Evolutionary conservation across 2,888 invertebrate species (phyloP), one percentile per base, ranked within the genome.

Genomic region (Disparrhopalites patrizii): DNA sequence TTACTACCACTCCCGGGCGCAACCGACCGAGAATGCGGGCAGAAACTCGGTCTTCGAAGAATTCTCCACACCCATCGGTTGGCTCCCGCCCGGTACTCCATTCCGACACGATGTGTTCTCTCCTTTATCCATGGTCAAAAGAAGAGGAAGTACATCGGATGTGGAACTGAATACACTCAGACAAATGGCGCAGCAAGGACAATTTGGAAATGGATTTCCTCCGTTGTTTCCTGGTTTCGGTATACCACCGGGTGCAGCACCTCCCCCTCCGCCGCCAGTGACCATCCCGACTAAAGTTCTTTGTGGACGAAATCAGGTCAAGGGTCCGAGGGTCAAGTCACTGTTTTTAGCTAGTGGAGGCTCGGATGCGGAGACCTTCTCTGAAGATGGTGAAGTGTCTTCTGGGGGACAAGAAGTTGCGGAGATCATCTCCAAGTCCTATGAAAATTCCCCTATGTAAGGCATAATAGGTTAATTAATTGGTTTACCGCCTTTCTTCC

Each of bases 371-470:
- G 70, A 72, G 18, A 65, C 66, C 25, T 54, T 67, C 15, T 72
- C 71, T 8, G 74, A 74, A 60, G 74, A 74, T 62, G 74, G 73
- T 13, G 74, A 74, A 62, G 68, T 74, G 31, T 74, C 74, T 1
- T 70, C 70, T 3, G 74, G 74, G 8, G 74, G 74, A 20, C 72
- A 72, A 60, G 74, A 74, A 69, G 74, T 74, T 38, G 68, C 72
- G 13, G 73, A 73, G 56, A 74, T 74, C 31, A 74, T 74, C 43
- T 74, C 73, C n/a, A 68, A 66, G 57, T 71, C 70, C 8, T 74
- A 73, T 62, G 74, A 74, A 67, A 74, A 74, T 52, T 73, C 74
- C 54, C 74, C 74, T 51, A 61, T 74, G 74, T 74, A 72, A 66
- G 68, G 64, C 20, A n/a, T n/a, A n/a, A n/a, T n/a, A n/a, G n/a